A percentile compares a stretch with the other conserved stretches of the same genome.
Conservation (phyloP, 2,888 invertebrate species). For the Drosophila cyrtoloma region DNA sequence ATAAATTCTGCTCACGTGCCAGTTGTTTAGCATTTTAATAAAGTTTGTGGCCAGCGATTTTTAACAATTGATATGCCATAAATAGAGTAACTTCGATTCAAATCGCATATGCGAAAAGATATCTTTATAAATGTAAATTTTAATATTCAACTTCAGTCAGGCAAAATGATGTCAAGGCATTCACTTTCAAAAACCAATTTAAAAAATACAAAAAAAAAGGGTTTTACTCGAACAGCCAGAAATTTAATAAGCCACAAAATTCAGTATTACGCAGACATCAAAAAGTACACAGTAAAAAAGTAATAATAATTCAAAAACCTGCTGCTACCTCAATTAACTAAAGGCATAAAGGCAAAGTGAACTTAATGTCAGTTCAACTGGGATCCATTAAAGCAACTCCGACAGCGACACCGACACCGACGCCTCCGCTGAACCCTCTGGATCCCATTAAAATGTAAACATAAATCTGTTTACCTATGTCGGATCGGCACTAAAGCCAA, state of each 20-base stretch:
- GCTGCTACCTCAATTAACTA: conserved; percentile 67
- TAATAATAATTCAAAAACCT: conserved; percentile 56
- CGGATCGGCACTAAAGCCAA: conserved; percentile 25
- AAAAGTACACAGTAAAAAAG: conserved; percentile 35
- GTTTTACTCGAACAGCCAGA: conserved; percentile 40
- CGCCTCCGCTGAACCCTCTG: conserved; percentile 27
- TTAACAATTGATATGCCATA: conserved; percentile 28
- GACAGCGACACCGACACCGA: conserved; percentile 11
- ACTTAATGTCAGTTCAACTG: conserved; percentile 52
- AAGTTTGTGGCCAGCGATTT: background rate
- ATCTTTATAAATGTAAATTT: conserved; percentile 47
- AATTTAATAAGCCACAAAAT: conserved; percentile 55
- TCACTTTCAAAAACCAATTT: conserved; percentile 72
- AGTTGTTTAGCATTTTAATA: conserved; percentile 35
- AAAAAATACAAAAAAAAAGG: conserved; percentile 26
- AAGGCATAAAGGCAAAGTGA: conserved; percentile 52
- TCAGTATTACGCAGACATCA: conserved; percentile 34
- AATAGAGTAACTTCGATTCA: conserved; percentile 18
- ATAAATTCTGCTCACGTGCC: conserved; percentile 4
- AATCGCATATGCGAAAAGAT: conserved; percentile 29
- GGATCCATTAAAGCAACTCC: conserved; percentile 47
- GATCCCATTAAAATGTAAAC: conserved; percentile 31
- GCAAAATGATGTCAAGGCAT: conserved; percentile 72
- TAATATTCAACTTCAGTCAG: conserved; percentile 22
- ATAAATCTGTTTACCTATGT: conserved; percentile 36